A percentile compares a stretch with the other conserved stretches of the same genome.
These are phyloP conservation scores for Pangasius sanitwongsei DNA, from an alignment of 2,797 vertebrate genomes.

Conservation along the genomic window DNA sequence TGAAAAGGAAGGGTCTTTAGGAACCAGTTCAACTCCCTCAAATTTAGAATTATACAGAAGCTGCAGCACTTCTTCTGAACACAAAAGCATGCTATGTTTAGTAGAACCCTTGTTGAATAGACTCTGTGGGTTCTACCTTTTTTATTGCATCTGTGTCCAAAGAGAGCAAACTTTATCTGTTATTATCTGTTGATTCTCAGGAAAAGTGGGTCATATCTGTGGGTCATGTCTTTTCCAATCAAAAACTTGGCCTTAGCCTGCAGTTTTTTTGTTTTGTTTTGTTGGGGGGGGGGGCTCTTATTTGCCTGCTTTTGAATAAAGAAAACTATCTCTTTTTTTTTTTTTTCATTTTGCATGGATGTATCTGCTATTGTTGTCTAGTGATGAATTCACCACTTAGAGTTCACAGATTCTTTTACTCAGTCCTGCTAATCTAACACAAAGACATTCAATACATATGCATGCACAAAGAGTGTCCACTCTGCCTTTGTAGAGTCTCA, in stretches of 20 bases:
- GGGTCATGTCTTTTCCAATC: too few species aligned
- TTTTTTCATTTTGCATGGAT: neutral
- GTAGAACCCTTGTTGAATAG: neutral
- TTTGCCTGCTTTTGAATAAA: neutral
- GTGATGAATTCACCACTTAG: neutral
- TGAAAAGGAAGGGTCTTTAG: neutral
- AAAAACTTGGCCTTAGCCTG: neutral
- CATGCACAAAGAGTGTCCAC: neutral
- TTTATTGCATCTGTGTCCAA: neutral
- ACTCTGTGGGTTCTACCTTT: neutral
- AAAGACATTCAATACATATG: neutral
- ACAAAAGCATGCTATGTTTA: neutral
- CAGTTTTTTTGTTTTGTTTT: neutral
- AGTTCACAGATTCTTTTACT: neutral
- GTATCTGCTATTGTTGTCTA: neutral
- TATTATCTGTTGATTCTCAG: neutral
- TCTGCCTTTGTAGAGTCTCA: constrained; percentile 18
- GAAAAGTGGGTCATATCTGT: neutral
- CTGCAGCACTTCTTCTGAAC: neutral
- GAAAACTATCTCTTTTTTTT: neutral
- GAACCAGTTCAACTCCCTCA: neutral
- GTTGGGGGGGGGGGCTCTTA: neutral
- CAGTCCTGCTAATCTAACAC: neutral
- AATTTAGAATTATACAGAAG: neutral
- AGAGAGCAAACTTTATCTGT: neutral